Evolutionary conservation across 2,797 vertebrate genomes (phyloP).

Genomic region (Picus viridis): DNA sequence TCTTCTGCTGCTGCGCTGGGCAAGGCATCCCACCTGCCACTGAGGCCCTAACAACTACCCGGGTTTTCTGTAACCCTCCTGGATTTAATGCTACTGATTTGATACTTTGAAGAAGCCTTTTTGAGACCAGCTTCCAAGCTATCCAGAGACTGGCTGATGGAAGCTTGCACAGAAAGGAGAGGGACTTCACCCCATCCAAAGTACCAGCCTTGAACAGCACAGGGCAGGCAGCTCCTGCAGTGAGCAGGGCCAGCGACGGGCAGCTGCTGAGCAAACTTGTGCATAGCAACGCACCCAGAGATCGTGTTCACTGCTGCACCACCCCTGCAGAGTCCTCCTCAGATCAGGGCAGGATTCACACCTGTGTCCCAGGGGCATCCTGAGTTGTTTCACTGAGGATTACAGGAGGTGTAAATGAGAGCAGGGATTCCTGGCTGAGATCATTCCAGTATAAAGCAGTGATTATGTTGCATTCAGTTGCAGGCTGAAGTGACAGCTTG

Average conservation of each 20-base stretch:
- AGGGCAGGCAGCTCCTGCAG: rapidly evolving
- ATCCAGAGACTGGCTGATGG: not conserved
- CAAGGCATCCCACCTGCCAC: not conserved
- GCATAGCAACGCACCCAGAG: not conserved
- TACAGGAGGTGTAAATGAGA: not conserved
- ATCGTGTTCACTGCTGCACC: rapidly evolving
- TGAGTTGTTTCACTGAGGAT: not conserved
- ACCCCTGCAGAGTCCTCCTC: not conserved
- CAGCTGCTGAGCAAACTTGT: not conserved
- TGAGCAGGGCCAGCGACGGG: rapidly evolving
- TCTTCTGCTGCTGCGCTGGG: not conserved
- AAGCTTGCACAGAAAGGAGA: not conserved
- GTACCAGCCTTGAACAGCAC: rapidly evolving
- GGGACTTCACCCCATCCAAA: not conserved
- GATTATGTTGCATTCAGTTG: conserved; percentile 25
- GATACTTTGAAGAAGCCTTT: not conserved
- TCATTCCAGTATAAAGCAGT: conserved; percentile 5
- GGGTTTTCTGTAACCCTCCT: not conserved
- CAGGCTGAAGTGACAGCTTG: conserved; percentile 46
- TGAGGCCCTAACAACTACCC: not conserved
- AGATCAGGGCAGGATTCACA: not conserved
- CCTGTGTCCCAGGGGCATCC: rapidly evolving
- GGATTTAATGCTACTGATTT: not conserved
- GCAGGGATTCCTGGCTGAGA: not conserved
- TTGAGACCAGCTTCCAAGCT: not conserved